phyloP scores from a whole-genome alignment of 2,797 vertebrate species.

The Mus spretus region DNA sequence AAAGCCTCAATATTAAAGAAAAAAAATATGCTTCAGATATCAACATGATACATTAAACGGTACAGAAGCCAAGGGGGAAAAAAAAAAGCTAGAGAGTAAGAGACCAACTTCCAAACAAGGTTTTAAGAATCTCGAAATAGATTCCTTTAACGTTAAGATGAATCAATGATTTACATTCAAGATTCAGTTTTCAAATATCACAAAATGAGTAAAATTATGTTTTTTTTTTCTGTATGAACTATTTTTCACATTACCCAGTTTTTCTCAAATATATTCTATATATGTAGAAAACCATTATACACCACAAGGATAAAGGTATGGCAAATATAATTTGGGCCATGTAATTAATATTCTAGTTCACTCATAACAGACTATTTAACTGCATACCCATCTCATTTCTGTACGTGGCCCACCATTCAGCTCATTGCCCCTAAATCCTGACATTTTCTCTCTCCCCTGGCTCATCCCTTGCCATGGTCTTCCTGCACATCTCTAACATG shows the following conservation, averaged over 20 bases:
- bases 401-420: neutral
- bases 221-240: constrained; percentile 1
- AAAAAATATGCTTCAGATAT: neutral
- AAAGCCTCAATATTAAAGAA: neutral
- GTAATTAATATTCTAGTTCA: neutral
- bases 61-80: neutral
- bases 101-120: neutral
- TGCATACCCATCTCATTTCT: neutral
- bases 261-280: neutral
- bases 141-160: constrained; percentile 48
- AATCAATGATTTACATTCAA: neutral
- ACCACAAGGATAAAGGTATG: neutral
- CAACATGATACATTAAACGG: neutral
- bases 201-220: neutral
- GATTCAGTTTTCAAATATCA: constrained; percentile 64
- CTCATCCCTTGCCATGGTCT: neutral
- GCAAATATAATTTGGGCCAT: constrained; percentile 27
- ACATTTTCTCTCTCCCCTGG: neutral
- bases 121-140: constrained; percentile 33
- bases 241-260: constrained; percentile 38
- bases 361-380: neutral
- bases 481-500: neutral
- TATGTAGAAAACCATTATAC: constrained; percentile 1
- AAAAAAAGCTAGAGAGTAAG: neutral
- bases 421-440: neutral